Evolutionary conservation across 2,797 vertebrate genomes (phyloP).

Genomic region (Halcyon smyrnensis): DNA sequence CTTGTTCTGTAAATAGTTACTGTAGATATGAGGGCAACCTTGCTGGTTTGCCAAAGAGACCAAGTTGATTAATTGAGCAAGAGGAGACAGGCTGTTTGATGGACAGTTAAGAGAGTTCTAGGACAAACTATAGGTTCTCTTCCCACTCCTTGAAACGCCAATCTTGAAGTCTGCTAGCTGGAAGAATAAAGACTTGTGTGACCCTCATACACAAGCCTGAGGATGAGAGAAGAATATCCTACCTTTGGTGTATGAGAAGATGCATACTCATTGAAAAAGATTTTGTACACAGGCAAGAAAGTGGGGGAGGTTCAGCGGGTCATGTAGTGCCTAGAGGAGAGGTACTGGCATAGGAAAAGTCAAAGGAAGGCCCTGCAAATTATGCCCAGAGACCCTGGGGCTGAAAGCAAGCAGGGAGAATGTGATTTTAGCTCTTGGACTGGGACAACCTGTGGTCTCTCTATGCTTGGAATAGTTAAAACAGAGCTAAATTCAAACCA

Average conservation of each 20-base stretch:
- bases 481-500: slow-evolving; percentile 43
- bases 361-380: not conserved
- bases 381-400: not conserved
- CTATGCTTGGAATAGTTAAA: not conserved
- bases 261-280: not conserved
- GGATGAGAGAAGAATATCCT: not conserved
- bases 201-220: not conserved
- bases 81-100: not conserved
- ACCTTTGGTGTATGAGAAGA: not conserved
- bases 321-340: not conserved
- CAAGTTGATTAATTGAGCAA: not conserved
- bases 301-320: not conserved
- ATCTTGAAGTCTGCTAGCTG: not conserved
- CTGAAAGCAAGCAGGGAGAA: not conserved
- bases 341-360: not conserved
- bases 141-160: not conserved
- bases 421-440: not conserved
- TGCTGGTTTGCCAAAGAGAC: not conserved
- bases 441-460: not conserved
- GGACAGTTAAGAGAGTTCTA: not conserved
- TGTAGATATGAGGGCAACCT: not conserved
- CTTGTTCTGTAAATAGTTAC: not conserved
- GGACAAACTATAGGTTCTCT: not conserved
- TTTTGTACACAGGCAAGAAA: not conserved
- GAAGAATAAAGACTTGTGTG: not conserved